phyloP scores from a whole-genome alignment of 2,888 invertebrate genomes.

The Temnothorax ravouxi region DNA sequence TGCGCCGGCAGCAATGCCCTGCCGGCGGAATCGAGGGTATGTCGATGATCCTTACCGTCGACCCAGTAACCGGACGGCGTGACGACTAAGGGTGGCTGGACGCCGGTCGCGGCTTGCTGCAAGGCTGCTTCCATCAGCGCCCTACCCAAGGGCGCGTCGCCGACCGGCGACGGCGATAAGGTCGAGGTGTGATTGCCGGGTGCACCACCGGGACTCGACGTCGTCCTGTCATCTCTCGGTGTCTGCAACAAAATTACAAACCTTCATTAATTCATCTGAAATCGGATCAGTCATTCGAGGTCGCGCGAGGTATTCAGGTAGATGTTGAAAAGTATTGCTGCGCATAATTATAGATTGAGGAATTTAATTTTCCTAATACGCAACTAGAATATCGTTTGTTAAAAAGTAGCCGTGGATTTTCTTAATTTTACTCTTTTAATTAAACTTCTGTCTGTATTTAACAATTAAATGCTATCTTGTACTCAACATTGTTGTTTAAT shows the following conservation, averaged over 20 bases:
- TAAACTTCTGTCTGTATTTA: no score
- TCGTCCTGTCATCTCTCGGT: constrained; percentile 83
- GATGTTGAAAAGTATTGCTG: neutral
- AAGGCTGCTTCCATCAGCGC: constrained; percentile 95
- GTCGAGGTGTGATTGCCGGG: constrained; percentile 83
- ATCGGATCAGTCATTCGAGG: no score
- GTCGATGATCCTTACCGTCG: constrained; percentile 93
- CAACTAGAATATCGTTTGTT: neutral
- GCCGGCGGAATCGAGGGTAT: constrained; percentile 85
- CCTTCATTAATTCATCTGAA: neutral
- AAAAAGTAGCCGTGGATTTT: neutral
- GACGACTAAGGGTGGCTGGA: constrained; percentile 94
- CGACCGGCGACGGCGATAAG: constrained; percentile 87
- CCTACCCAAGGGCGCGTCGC: constrained; percentile 89
- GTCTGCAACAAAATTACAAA: constrained; percentile 77
- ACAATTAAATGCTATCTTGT: no score
- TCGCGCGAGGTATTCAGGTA: no score
- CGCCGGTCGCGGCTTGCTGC: constrained; percentile 87
- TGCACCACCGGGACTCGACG: constrained; percentile 75
- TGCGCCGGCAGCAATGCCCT: constrained; percentile 87
- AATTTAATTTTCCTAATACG: neutral
- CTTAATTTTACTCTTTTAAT: no score
- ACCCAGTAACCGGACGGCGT: constrained; percentile 97
- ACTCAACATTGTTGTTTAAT: no score
- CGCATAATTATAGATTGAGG: neutral